These are phyloP conservation scores for Bimastos eiseni DNA, from an alignment of 2,888 invertebrate genomes.

Conservation along the genomic window DNA sequence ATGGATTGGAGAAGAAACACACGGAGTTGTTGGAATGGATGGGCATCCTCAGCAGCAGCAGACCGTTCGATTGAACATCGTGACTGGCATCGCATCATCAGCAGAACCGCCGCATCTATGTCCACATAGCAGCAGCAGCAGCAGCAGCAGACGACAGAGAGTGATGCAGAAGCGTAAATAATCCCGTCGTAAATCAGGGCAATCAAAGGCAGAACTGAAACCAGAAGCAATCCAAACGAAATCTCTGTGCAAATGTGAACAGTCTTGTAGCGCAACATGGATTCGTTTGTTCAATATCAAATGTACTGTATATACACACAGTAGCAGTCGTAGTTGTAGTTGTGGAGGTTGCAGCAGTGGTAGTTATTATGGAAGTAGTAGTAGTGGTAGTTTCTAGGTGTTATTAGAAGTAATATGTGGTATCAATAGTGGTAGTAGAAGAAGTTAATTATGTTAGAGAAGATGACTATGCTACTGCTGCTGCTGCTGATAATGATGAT, in stretches of 20 bases:
- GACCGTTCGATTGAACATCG: not conserved
- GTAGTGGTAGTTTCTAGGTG: no score
- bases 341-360: no score
- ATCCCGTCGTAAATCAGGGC: not conserved
- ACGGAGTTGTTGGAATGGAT: not conserved
- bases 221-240: not conserved
- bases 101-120: not conserved
- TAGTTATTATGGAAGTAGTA: no score
- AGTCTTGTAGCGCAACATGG: not conserved
- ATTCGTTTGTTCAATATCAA: not conserved
- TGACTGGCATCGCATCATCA: not conserved
- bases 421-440: not conserved
- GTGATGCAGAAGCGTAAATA: not conserved
- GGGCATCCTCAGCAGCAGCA: not conserved
- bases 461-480: not conserved
- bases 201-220: not conserved
- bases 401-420: no score
- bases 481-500: not conserved
- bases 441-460: constrained; percentile 9
- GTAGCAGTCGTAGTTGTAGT: no score
- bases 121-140: not conserved
- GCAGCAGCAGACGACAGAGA: not conserved
- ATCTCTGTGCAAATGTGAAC: not conserved
- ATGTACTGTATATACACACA: not conserved
- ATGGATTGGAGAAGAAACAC: no score